Evolutionary conservation across 2,888 invertebrate species (phyloP).

Genomic region (Chouioia cunea): DNA sequence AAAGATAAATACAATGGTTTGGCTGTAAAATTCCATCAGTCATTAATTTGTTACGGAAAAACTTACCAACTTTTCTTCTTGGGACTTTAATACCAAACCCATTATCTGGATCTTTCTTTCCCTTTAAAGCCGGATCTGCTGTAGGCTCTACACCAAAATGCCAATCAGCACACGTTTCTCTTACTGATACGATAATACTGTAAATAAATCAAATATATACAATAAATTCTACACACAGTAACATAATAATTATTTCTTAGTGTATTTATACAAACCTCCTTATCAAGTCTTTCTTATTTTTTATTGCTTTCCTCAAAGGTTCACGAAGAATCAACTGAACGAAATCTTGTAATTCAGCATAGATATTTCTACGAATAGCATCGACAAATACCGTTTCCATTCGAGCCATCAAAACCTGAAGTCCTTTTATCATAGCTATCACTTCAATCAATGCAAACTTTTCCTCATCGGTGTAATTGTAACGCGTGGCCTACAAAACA

Average conservation of each 20-base stretch:
- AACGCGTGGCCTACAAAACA: conserved; percentile 84
- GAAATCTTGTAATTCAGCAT: conserved; percentile 97
- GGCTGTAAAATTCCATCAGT: conserved; percentile 8
- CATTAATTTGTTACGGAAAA: conserved; percentile 18
- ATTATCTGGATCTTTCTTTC: conserved; percentile 93
- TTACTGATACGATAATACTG: conserved; percentile 95
- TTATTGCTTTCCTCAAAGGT: conserved; percentile 94
- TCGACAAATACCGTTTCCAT: conserved; percentile 98
- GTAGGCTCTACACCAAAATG: conserved; percentile 90
- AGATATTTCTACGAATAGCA: conserved; percentile 91
- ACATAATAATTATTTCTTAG: not conserved
- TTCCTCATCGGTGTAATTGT: conserved; percentile 97
- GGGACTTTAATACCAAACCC: conserved; percentile 94
- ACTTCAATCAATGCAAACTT: conserved; percentile 98
- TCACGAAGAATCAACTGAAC: conserved; percentile 91
- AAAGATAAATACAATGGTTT: conserved; percentile 20
- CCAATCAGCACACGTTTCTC: conserved; percentile 98
- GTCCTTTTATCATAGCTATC: conserved; percentile 98
- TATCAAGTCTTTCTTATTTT: conserved; percentile 97
- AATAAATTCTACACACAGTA: not conserved
- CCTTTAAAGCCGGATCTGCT: conserved; percentile 91
- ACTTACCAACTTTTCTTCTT: conserved; percentile 89
- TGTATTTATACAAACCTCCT: conserved; percentile 72
- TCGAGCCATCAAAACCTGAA: conserved; percentile 95
- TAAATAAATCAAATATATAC: conserved; percentile 47